Percentiles rank a stretch among this genome's conserved stretches.
phyloP scores from a whole-genome alignment of 2,797 vertebrate genomes.

The Amblyraja radiata region DNA sequence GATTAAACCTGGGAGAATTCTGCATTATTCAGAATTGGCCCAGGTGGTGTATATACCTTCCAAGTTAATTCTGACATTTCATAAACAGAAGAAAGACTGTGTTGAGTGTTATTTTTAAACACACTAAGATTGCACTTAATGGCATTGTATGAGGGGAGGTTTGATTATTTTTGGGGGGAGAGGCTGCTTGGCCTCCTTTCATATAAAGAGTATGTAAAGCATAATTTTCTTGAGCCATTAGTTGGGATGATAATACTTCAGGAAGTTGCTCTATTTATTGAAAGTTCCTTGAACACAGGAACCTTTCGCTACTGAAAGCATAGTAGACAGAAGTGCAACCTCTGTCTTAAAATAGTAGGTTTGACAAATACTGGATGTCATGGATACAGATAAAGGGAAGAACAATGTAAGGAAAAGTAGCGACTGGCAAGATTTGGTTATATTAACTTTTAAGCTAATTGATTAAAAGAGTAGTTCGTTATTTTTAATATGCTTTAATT shows the following conservation, averaged over 20 bases:
- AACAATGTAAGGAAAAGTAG: too few species aligned
- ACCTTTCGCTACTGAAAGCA: not conserved
- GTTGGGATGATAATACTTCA: not conserved
- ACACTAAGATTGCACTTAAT: not conserved
- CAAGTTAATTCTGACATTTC: not conserved
- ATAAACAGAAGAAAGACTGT: not conserved
- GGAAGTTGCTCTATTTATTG: not conserved
- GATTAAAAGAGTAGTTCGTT: too few species aligned
- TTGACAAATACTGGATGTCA: not conserved
- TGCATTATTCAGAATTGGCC: not conserved
- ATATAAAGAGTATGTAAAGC: too few species aligned
- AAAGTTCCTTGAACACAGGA: not conserved
- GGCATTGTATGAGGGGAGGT: not conserved
- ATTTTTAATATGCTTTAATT: too few species aligned
- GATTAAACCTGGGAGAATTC: not conserved
- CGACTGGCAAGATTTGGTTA: too few species aligned
- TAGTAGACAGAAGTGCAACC: not conserved
- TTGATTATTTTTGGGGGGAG: too few species aligned
- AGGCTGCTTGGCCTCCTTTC: too few species aligned
- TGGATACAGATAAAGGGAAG: not conserved
- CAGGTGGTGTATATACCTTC: not conserved
- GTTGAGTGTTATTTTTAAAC: not conserved
- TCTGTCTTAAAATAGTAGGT: not conserved
- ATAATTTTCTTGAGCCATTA: too few species aligned
- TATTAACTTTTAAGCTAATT: too few species aligned